Base-by-base conservation (phyloP, 2,113 vertebrate species). In the Pteropus alecto region DNA sequence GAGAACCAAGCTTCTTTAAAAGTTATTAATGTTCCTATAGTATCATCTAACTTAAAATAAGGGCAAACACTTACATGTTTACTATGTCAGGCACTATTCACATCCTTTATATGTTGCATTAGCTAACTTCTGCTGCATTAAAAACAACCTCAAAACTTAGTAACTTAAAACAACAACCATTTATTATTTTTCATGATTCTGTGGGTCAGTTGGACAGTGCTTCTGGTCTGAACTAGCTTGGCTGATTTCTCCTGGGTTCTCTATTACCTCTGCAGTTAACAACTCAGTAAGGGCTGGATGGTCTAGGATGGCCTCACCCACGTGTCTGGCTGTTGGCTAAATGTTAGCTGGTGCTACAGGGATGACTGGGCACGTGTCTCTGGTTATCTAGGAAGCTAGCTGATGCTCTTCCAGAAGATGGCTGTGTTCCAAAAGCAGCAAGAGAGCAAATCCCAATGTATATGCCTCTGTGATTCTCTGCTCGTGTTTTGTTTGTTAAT, bases 101-200 rank as follows among this genome's bases (percentile, higher is more conserved):
- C 46, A 70, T 70, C 60, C 33, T 76, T 71, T 58, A 18, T 33
- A 38, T 89, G 28, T 76, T 79, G 14, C 22, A 21, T 67, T 56
- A 46, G 43, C 88, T 96, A 41, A 41, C 13, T 78, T 92, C 43
- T 93, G 35, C 30, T 73, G 60, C 38, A 21, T 96, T 51, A 87
- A 14, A 89, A 92, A 71, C 67, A 77, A 24, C 41, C 48, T 56
- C 94, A 83, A 86, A 94, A 96, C n/a, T 81, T 87, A 73, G 35
- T 91, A 58, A 18, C 58, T 93, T 78, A 46, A 92, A 71, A 81
- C 46, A 68, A 51, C 18, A 84, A 60, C 26, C 19, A 24, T 76
- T 58, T 70, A 16, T 76, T 68, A 16, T 56, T 93, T 88, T 13
- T 94, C n/a, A 38, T 18, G 12, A 5, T 94, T 73, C 68, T 46